Percentiles rank a stretch among this genome's conserved stretches.
Evolutionary conservation across 2,797 vertebrate genomes (phyloP).

Genomic region (Anguilla pacifica): DNA sequence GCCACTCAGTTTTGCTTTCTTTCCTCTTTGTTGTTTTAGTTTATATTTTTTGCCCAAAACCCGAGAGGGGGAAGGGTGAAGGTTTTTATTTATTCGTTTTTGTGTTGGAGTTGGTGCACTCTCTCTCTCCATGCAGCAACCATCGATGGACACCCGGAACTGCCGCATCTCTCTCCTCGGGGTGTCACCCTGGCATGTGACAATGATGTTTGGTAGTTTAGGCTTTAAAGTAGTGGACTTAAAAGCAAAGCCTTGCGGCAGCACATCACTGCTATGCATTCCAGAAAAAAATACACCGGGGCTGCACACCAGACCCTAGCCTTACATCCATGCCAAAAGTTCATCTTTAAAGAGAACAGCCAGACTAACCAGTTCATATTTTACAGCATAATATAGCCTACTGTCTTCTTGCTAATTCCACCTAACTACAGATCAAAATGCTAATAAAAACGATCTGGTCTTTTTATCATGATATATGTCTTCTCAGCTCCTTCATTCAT

Average conservation of each 20-base stretch:
- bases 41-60: too few relatives aligned
- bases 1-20: too few relatives aligned
- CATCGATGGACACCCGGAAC: too few relatives aligned
- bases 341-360: neutral
- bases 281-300: neutral
- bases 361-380: neutral
- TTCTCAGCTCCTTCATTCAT: neutral
- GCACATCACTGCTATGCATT: neutral
- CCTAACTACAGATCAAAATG: neutral
- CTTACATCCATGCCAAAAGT: neutral
- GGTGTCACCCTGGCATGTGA: too few relatives aligned
- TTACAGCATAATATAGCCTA: neutral
- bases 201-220: neutral
- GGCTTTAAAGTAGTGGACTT: neutral
- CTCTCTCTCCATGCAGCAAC: too few relatives aligned
- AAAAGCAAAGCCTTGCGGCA: neutral
- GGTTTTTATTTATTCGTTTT: too few relatives aligned
- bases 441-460: neutral
- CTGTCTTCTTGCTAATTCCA: neutral
- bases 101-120: too few relatives aligned
- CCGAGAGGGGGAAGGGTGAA: too few relatives aligned
- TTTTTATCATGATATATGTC: neutral
- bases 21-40: too few relatives aligned
- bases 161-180: too few relatives aligned
- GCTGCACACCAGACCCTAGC: neutral